Percentiles rank a stretch among this genome's conserved stretches.
These are phyloP conservation scores for Gallirallus australis DNA, from an alignment of 2,797 vertebrate genomes.

Conservation along the genomic window DNA sequence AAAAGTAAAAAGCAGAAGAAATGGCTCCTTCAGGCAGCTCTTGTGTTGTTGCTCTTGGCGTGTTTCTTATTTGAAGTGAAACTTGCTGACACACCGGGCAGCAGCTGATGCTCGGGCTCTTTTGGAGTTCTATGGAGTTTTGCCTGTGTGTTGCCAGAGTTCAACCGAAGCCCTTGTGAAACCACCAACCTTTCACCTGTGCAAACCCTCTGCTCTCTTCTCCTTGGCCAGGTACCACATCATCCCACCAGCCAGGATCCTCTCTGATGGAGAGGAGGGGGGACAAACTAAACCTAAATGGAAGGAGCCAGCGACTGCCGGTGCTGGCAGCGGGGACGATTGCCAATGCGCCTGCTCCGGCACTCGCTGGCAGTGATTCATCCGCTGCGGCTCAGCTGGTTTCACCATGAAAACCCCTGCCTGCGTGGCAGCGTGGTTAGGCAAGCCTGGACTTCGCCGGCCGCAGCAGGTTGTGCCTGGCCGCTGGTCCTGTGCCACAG, in stretches of 20 bases:
- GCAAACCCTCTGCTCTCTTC: neutral
- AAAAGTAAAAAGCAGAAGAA: neutral
- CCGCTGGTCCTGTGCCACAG: accelerated
- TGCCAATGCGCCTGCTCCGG: accelerated
- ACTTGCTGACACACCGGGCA: neutral
- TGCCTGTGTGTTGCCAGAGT: neutral
- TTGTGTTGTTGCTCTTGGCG: neutral
- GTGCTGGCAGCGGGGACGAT: neutral
- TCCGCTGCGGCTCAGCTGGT: neutral
- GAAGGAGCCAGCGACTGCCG: accelerated
- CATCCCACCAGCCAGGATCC: accelerated
- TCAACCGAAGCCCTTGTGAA: neutral
- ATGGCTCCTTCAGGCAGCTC: neutral
- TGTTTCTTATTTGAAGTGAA: neutral
- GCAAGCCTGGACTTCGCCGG: neutral
- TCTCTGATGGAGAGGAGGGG: neutral
- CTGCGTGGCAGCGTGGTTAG: neutral
- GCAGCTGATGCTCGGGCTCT: neutral
- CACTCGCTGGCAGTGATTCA: neutral
- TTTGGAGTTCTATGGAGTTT: neutral
- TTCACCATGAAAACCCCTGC: neutral
- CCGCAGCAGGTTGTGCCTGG: neutral
- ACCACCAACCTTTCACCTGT: neutral
- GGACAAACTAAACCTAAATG: neutral
- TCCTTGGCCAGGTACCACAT: neutral